These are phyloP conservation scores for Brevimyrus niger DNA, from an alignment of 2,113 vertebrate species.

Conservation along the genomic window DNA sequence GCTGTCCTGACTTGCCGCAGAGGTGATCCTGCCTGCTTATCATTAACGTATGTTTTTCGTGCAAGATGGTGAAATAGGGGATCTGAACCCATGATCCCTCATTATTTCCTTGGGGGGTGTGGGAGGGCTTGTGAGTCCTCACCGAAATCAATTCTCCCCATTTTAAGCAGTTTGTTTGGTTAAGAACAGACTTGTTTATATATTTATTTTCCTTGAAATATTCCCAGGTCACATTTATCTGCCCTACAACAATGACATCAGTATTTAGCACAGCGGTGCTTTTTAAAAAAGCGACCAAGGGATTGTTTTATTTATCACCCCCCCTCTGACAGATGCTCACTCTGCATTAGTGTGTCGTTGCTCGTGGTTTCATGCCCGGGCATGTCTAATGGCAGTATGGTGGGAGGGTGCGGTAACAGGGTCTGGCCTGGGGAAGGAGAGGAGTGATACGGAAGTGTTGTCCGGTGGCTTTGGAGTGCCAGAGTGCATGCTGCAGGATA, in stretches of 20 bases:
- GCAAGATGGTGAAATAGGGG: slow-evolving; percentile 41
- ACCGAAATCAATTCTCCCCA: background rate
- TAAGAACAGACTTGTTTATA: slow-evolving; percentile 26
- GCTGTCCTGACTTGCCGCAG: slow-evolving; percentile 49
- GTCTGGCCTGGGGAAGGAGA: slow-evolving; percentile 14
- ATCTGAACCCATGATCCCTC: background rate
- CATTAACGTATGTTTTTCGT: slow-evolving; percentile 52
- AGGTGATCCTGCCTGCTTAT: slow-evolving; percentile 51
- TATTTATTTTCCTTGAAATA: background rate
- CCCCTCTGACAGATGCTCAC: slow-evolving; percentile 48
- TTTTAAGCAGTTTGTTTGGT: slow-evolving; percentile 32
- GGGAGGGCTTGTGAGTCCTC: background rate
- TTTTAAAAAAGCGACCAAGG: slow-evolving; percentile 30
- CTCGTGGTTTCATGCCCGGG: background rate
- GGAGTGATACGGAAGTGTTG: background rate
- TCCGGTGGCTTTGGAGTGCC: background rate
- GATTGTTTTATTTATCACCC: background rate
- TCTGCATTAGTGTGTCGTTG: slow-evolving; percentile 36
- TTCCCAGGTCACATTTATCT: background rate
- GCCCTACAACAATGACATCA: slow-evolving; percentile 22
- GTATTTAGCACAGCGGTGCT: slow-evolving; percentile 36
- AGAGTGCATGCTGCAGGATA: background rate
- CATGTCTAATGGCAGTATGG: slow-evolving; percentile 18
- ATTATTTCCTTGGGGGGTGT: background rate
- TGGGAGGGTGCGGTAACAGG: background rate